Conservation (phyloP, 2,113 vertebrate species). For the Indicator maculatus region DNA sequence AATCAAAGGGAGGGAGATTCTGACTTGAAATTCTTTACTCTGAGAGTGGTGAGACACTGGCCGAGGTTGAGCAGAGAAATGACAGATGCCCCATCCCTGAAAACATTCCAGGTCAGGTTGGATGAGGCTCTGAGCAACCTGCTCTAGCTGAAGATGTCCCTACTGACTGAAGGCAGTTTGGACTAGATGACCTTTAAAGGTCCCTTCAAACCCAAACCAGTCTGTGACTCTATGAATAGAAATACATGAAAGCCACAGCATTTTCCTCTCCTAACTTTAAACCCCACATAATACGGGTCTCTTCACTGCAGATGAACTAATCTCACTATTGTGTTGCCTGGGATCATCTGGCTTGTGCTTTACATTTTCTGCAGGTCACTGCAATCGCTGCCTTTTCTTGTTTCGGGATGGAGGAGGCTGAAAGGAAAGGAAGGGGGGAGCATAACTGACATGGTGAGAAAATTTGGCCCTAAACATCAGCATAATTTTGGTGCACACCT, state of each 20-base stretch:
- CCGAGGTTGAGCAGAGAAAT: too few species aligned
- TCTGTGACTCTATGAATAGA: not conserved
- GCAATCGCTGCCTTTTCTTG: conserved; percentile 40
- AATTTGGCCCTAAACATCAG: not conserved
- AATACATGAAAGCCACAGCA: conserved; percentile 43
- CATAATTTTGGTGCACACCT: fast-evolving
- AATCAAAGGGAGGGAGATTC: too few species aligned
- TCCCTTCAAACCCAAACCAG: too few species aligned
- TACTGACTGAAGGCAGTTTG: too few species aligned
- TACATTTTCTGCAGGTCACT: conserved; percentile 66
- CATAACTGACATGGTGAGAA: not conserved
- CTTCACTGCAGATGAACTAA: conserved; percentile 46
- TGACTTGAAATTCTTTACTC: too few species aligned
- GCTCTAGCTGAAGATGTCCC: too few species aligned
- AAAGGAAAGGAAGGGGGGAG: not conserved
- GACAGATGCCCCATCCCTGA: too few species aligned
- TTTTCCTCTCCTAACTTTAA: conserved; percentile 57
- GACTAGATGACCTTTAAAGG: too few species aligned
- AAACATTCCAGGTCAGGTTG: too few species aligned
- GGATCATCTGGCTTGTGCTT: conserved; percentile 57
- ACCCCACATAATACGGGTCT: conserved; percentile 49
- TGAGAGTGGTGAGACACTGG: too few species aligned
- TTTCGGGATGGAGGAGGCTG: not conserved
- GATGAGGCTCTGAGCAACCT: too few species aligned
- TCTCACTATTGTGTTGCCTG: conserved; percentile 45